Base-by-base conservation (phyloP, 2,888 invertebrate species). In the Euphydryas editha region DNA sequence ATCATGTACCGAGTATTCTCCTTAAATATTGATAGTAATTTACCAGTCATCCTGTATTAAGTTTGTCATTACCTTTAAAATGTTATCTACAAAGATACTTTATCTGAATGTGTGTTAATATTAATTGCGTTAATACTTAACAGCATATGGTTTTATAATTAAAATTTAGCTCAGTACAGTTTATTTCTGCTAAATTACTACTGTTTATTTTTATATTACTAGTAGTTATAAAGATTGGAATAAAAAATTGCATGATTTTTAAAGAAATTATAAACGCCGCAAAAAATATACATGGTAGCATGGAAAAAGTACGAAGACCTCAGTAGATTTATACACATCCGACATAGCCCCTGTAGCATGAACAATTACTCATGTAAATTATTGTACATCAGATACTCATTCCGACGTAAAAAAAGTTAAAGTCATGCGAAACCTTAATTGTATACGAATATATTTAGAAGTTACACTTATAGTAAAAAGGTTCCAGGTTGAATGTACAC, bases 261-360 rank as follows among this genome's bases (percentile, higher is more conserved):
- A 20, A 21, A 10, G 7, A 46, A 8, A 17, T n/a, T 36, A 55
- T 18, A 2, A 30, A 20, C 20, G 36, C 39, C 44, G 59, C 61
- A 60, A 65, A 30, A 51, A n/a, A n/a, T n/a, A n/a, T n/a, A n/a
- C n/a, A n/a, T n/a, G n/a, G n/a, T n/a, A n/a, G n/a, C 20, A 17
- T 51, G 57, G 17, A 56, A 51, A 46, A 46, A 63, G 62, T 68
- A 62, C 70, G 65, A 72, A 70, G 64, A 68, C 68, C 70, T 68
- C 64, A 66, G 21, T 58, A 59, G 54, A 69, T 51, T 46, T 57
- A 46, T 36, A 49, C 39, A 60, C 63, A 56, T 66, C 59, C 67
- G 70, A 60, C 62, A 60, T 67, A 68, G 58, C 67, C 64, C 59
- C 56, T 59, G 57, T 62, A 70, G 57, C 67, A 60, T 65, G 62